Evolutionary conservation across 1,140 invertebrate genomes (phyloP).

Genomic region (Gryllus bimaculatus): DNA sequence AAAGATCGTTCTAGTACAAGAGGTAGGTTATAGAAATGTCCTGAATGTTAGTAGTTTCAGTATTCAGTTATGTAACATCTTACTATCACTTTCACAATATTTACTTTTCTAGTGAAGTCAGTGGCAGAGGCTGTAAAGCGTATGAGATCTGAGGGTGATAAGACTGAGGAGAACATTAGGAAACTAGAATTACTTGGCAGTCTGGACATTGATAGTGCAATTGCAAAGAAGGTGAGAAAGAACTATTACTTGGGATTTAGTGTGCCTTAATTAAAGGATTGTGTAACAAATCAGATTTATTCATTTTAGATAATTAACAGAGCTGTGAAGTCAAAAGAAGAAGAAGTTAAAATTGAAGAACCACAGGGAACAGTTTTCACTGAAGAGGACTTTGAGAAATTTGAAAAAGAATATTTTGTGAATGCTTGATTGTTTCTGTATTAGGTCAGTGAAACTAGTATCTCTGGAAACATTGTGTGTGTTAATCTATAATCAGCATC

Average conservation of each 20-base stretch:
- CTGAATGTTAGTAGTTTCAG: neutral
- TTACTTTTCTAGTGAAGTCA: neutral
- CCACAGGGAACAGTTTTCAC: slow-evolving; percentile 35
- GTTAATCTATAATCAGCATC: neutral
- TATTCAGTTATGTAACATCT: neutral
- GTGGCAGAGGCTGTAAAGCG: neutral
- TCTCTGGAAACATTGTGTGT: neutral
- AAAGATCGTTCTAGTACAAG: neutral
- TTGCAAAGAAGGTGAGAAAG: neutral
- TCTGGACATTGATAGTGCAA: neutral
- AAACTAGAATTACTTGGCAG: neutral
- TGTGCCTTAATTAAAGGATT: too few species aligned
- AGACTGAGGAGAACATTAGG: neutral
- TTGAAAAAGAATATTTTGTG: slow-evolving; percentile 39
- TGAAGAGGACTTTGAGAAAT: slow-evolving; percentile 42
- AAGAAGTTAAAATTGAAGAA: neutral
- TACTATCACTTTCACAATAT: neutral
- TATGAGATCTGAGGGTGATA: neutral
- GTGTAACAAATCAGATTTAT: too few species aligned
- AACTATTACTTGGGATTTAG: too few species aligned
- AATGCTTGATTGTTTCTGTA: slow-evolving; percentile 17
- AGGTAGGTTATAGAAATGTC: neutral
- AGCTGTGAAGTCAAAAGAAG: neutral
- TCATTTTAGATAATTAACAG: slow-evolving; percentile 7
- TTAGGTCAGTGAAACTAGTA: neutral